Conservation (phyloP, 2,797 vertebrate genomes). For the Chelon labrosus region DNA sequence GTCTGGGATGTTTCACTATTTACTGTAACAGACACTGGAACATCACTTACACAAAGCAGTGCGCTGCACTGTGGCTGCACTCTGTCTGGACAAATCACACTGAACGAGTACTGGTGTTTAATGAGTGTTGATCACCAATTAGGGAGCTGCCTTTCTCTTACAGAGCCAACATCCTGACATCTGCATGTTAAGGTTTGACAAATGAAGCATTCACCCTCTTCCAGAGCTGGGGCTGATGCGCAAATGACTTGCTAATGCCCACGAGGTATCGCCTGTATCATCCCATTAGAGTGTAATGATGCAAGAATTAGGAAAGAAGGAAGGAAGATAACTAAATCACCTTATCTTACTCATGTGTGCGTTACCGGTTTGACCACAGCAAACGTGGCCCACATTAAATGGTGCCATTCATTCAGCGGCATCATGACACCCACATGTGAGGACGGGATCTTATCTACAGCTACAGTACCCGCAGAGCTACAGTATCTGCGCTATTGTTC, state of each 20-base stretch:
- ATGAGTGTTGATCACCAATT: constrained; percentile 72
- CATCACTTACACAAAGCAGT: constrained; percentile 43
- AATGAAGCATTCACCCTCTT: constrained; percentile 67
- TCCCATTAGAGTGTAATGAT: constrained; percentile 76
- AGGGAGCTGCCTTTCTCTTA: constrained; percentile 57
- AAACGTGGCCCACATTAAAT: constrained; percentile 26
- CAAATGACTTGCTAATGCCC: constrained; percentile 75
- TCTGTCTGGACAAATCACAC: constrained; percentile 52
- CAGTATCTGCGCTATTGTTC: constrained; percentile 2
- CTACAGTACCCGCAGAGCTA: background rate
- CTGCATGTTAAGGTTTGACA: constrained; percentile 74
- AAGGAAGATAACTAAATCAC: constrained; percentile 64
- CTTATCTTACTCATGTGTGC: constrained; percentile 20
- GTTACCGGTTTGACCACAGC: constrained; percentile 33
- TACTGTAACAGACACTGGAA: constrained; percentile 36
- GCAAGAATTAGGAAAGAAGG: constrained; percentile 59
- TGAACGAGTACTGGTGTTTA: constrained; percentile 54
- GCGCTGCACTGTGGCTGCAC: constrained; percentile 38
- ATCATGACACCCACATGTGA: constrained; percentile 23
- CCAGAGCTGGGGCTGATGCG: constrained; percentile 53
- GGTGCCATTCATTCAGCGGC: background rate
- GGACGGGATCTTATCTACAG: constrained; percentile 28
- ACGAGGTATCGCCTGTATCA: constrained; percentile 56
- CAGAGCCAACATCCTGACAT: constrained; percentile 61
- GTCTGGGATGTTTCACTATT: constrained; percentile 28